Evolutionary conservation across 2,797 vertebrate species (phyloP), one percentile per base, ranked within the genome.

Genomic region (Hephaestus fuliginosus): DNA sequence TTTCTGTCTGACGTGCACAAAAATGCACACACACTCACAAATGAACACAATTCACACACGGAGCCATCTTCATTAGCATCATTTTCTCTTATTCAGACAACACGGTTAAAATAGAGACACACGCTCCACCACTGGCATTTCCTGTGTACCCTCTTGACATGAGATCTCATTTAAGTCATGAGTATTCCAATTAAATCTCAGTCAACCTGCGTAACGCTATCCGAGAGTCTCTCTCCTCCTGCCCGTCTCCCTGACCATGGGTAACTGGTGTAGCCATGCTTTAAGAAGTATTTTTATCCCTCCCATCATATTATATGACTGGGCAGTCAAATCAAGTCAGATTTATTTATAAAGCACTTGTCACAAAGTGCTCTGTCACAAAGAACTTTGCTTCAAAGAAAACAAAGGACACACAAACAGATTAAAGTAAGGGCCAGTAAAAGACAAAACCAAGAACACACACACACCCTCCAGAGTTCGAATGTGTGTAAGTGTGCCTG

Each of bases 311-410:
- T 86, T 85, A 85, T 56, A 84, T 74, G 81, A 68, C 79, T 69
- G 64, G 25, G 20, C 77, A 74, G 79, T 89, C 85, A 76, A 86
- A 78, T 88, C 84, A 80, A 84, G 65, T 86, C 68, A 66, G 57
- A 74, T 87, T 88, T 87, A 86, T 89, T 89, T 88, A 74, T 66
- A 64, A 83, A 86, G 72, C 53, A 66, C 81, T 84, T 83, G 66
- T 86, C 87, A 82, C 74, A 80, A 60, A 78, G 68, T 71, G 53
- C 74, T 88, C 78, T 69, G 63, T 88, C 82, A 79, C 56, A 79
- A 80, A 79, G 64, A 64, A 56, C 39, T 67, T 72, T 64, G 53
- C 58, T 68, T 64, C 14, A 74, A 82, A 85, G 63, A 76, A 88
- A 88, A 78, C 28, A 62, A 80, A 80, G 52, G 56, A 63, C 70